Base-by-base conservation (phyloP, 2,888 invertebrate genomes). In the Alsophila aescularia region DNA sequence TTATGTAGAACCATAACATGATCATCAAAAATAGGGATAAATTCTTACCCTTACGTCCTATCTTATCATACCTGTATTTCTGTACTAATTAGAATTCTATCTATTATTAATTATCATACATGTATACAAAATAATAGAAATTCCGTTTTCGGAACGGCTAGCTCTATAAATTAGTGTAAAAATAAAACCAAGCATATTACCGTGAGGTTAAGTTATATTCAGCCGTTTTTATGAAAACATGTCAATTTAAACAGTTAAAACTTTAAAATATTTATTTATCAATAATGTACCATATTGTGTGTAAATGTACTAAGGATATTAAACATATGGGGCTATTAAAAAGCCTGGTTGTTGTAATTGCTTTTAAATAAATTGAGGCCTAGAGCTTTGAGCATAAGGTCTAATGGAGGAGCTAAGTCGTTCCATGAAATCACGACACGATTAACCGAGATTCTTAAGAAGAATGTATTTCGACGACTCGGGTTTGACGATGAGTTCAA, bases 191-290 rank as follows among this genome's bases (percentile, higher is more conserved):
- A 49, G 35, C 12, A 45, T 37, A 48, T 31, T 51, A 29, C 52
- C 10, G 13, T 13, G 56, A 52, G 53, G 16, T 60, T 58, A 35
- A 44, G 64, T 60, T 67, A 62, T 66, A 67, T 66, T 64, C 55
- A 66, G 67, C 66, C 72, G 60, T 66, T 44, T 70, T 64, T 67
- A 68, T 50, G 66, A 69, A 75, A 73, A 69, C 67, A 75, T 72
- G 86, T 88, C 87, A 87, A 87, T 87, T 87, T 79, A 76, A 84
- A 72, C 63, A 59, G 39, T 35, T 35, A 49, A 37, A 32, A 1
- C 3, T 1, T 42, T 21, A 15, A 31, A 35, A 31, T 44, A 45
- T 52, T 60, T 57, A 58, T 45, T 55, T 60, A 52, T 55, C 1
- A 24, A n/a, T n/a, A n/a, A n/a, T n/a, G n/a, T n/a, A n/a, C n/a